phyloP scores from a whole-genome alignment of 1,140 invertebrate species.

The Drosophila leontia region DNA sequence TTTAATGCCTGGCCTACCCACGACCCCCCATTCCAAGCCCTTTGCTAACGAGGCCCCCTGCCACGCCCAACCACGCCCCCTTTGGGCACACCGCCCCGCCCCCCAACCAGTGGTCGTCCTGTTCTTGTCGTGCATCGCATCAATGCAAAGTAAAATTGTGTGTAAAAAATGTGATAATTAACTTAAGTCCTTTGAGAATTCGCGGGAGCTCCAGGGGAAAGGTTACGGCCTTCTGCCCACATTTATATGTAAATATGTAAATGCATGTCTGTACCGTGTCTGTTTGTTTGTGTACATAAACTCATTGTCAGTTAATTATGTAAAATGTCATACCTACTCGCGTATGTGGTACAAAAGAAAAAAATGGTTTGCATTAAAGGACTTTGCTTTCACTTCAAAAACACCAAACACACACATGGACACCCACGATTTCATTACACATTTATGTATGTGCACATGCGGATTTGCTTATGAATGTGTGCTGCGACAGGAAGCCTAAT shows the following conservation, averaged over 20 bases:
- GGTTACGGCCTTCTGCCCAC: constrained; percentile 34
- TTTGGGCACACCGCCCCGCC: neutral
- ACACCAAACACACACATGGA: constrained; percentile 34
- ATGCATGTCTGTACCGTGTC: constrained; percentile 13
- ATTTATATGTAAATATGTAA: constrained; percentile 26
- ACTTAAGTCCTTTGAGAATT: constrained; percentile 77
- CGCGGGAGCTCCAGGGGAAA: constrained; percentile 26
- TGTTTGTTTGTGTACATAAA: constrained; percentile 50
- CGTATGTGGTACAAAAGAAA: constrained; percentile 26
- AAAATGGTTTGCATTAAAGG: constrained; percentile 55
- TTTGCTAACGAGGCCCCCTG: constrained; percentile 9
- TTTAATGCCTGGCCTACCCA: constrained; percentile 65
- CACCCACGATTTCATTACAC: constrained; percentile 31
- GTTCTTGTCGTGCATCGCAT: constrained; percentile 54
- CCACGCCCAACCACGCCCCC: constrained; percentile 12
- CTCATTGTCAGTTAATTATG: constrained; percentile 81
- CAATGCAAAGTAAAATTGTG: constrained; percentile 83
- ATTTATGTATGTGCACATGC: neutral
- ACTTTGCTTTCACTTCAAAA: constrained; percentile 57
- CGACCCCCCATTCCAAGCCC: constrained; percentile 22
- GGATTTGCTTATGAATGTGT: neutral
- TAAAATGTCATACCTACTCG: constrained; percentile 64
- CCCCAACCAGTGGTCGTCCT: neutral
- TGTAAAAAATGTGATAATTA: constrained; percentile 83
- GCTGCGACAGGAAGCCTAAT: constrained; percentile 38